Conservation (phyloP, 2,888 invertebrate species). For the Pecten maximus region DNA sequence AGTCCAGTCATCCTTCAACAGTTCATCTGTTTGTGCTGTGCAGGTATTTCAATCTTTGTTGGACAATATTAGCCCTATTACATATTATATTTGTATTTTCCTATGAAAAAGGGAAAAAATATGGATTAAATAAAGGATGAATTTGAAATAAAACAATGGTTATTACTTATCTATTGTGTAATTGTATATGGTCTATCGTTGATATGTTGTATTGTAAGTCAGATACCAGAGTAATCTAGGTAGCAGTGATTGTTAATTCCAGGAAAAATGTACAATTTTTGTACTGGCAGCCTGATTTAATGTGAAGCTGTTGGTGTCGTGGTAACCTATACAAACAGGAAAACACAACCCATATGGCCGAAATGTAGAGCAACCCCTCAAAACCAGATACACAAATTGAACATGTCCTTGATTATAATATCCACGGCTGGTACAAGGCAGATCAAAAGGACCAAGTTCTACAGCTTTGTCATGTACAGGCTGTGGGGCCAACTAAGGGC, state of each 20-base stretch:
- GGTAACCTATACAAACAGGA: neutral
- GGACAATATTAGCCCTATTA: constrained; percentile 11
- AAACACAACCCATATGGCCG: neutral
- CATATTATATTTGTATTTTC: neutral
- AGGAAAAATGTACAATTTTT: neutral
- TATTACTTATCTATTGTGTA: neutral
- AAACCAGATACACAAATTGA: neutral
- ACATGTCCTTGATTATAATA: neutral
- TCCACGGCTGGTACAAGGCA: neutral
- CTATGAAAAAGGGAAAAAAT: neutral
- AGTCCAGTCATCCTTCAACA: neutral
- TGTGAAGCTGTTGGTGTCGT: neutral
- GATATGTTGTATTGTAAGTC: neutral
- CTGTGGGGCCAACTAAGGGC: neutral
- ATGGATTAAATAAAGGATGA: neutral
- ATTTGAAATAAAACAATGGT: neutral
- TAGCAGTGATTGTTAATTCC: neutral
- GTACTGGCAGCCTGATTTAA: neutral
- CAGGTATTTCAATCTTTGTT: constrained; percentile 10
- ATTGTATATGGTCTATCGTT: neutral
- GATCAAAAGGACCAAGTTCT: neutral
- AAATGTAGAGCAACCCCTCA: neutral
- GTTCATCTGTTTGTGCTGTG: constrained; percentile 26
- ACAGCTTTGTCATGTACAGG: neutral
- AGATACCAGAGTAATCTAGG: neutral